Conservation (phyloP, 1,140 invertebrate genomes). For the Zaprionus vittiger region DNA sequence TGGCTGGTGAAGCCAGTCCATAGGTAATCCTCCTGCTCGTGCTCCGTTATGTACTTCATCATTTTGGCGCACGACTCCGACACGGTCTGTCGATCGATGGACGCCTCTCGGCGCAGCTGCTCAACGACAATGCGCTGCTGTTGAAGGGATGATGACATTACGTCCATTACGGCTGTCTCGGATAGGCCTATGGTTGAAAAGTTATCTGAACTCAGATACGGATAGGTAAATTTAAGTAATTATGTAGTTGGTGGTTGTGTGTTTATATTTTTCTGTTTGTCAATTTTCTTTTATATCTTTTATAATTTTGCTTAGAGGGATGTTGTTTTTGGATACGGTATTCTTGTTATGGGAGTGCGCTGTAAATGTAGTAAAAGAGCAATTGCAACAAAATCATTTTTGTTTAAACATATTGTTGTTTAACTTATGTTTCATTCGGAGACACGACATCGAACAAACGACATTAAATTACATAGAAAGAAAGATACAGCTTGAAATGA, state of each 20-base stretch:
- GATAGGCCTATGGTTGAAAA: conserved; percentile 90
- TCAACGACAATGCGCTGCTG: conserved; percentile 97
- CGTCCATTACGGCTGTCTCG: conserved; percentile 94
- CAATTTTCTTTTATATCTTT: conserved; percentile 7
- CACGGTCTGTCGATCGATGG: conserved; percentile 92
- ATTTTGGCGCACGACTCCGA: conserved; percentile 97
- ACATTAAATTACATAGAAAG: conserved; percentile 24
- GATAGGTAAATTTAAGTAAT: conserved; percentile 57
- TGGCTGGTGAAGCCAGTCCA: conserved; percentile 97
- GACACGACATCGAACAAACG: conserved; percentile 33
- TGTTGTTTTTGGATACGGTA: conserved; percentile 36
- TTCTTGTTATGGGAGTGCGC: conserved; percentile 24
- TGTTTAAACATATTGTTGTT: conserved; percentile 26
- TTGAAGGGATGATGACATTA: conserved; percentile 95
- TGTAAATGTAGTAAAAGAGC: conserved; percentile 50
- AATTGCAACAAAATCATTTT: conserved; percentile 27
- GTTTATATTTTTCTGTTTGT: conserved; percentile 33
- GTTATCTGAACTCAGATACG: conserved; percentile 61
- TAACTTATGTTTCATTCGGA: conserved; percentile 18
- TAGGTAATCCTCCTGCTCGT: conserved; percentile 97
- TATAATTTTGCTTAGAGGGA: conserved; percentile 29
- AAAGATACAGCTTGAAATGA: conserved; percentile 33
- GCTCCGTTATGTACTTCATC: conserved; percentile 96
- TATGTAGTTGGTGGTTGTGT: conserved; percentile 64
- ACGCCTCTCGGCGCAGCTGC: conserved; percentile 95